A percentile compares a stretch with the other conserved stretches of the same genome.
These are phyloP conservation scores for Tanytarsus gracilentus DNA, from an alignment of 2,888 invertebrate genomes.

Conservation along the genomic window DNA sequence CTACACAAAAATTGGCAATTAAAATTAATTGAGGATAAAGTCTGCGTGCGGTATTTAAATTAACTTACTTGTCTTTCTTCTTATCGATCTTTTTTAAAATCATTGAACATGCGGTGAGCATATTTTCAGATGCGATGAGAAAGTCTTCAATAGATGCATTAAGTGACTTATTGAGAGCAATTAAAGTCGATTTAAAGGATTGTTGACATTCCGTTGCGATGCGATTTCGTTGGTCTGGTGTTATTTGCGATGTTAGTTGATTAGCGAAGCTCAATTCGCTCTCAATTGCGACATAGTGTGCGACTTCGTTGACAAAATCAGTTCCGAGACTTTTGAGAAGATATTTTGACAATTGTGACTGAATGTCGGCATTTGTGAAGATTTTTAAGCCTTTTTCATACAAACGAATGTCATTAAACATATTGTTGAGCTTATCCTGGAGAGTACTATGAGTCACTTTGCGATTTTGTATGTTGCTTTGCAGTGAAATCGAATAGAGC, in stretches of 20 bases:
- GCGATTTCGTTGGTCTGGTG: slow-evolving; percentile 59
- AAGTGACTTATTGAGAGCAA: slow-evolving; percentile 59
- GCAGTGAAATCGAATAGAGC: slow-evolving; percentile 63
- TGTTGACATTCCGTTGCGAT: slow-evolving; percentile 53
- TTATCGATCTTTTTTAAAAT: slow-evolving; percentile 82
- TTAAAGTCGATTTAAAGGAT: slow-evolving; percentile 57
- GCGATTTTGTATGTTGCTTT: slow-evolving; percentile 57
- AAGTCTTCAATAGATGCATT: slow-evolving; percentile 70
- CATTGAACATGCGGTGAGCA: slow-evolving; percentile 63
- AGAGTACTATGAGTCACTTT: slow-evolving; percentile 72
- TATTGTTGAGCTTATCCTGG: slow-evolving; percentile 71
- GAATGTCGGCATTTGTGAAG: slow-evolving; percentile 50
- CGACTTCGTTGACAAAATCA: slow-evolving; percentile 70
- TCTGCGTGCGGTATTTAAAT: background rate
- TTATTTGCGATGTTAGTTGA: slow-evolving; percentile 46
- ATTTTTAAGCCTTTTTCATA: slow-evolving; percentile 70
- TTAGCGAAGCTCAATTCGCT: slow-evolving; percentile 54
- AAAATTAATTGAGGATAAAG: background rate
- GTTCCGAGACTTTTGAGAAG: slow-evolving; percentile 73
- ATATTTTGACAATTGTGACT: slow-evolving; percentile 67
- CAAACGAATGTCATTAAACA: slow-evolving; percentile 63
- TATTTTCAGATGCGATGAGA: slow-evolving; percentile 61
- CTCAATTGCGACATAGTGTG: slow-evolving; percentile 69
- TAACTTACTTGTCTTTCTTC: slow-evolving; percentile 61
- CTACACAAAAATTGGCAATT: slow-evolving; percentile 43